A percentile compares a stretch with the other conserved stretches of the same genome.
These are phyloP conservation scores for Frankliniella intonsa DNA, from an alignment of 2,888 invertebrate genomes.

Conservation along the genomic window DNA sequence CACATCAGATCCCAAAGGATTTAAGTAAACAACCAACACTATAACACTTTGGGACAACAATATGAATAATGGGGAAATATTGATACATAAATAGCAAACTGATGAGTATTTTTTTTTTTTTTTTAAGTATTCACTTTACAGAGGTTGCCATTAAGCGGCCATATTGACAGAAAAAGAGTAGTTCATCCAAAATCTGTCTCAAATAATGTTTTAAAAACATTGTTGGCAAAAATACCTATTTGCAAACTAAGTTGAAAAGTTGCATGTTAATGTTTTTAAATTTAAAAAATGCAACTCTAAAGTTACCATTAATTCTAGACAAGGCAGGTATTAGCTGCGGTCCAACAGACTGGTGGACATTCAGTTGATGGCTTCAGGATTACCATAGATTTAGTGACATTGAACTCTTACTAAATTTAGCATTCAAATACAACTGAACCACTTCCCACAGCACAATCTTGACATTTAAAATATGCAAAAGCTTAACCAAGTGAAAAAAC, in stretches of 20 bases:
- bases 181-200: not conserved
- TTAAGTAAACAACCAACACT: not conserved
- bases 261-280: not conserved
- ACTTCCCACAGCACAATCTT: slow-evolving; percentile 11
- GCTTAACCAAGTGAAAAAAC: slow-evolving; percentile 9
- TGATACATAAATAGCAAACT: not conserved
- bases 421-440: not conserved
- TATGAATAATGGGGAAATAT: not conserved
- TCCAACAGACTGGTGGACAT: slow-evolving; percentile 18
- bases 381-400: not conserved
- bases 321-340: not conserved
- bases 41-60: not conserved
- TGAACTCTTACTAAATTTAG: not conserved
- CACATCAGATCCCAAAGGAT: not conserved
- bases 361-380: slow-evolving; percentile 22
- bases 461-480: not conserved
- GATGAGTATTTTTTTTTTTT: not conserved
- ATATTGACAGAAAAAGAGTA: too few relatives aligned
- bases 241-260: not conserved
- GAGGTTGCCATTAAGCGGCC: too few relatives aligned
- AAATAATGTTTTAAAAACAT: not conserved
- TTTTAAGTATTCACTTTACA: not conserved
- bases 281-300: not conserved
- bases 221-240: too few relatives aligned
- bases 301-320: slow-evolving; percentile 2